Evolutionary conservation across 2,797 vertebrate genomes (phyloP), one percentile per base, ranked within the genome.

Genomic region (Emys orbicularis): DNA sequence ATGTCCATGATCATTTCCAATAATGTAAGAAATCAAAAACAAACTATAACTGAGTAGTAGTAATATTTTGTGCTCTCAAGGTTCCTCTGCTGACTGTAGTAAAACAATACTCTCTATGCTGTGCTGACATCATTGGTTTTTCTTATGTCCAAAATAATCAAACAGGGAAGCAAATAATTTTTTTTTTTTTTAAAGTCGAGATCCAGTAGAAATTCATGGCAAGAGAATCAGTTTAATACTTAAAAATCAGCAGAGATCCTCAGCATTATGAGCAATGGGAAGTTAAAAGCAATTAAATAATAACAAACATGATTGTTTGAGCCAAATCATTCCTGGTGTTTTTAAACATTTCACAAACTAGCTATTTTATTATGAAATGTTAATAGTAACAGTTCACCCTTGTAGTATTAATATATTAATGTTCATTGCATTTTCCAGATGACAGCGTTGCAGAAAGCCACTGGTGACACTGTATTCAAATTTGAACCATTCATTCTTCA

Each of bases 401-500:
- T 79, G 3, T 65, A 81, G 37, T 61, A 44, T n/a, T 56, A 79
- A 37, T 79, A 3, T 34, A 41, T 49, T 47, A 81, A 56, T 44
- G 3, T 57, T 37, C 85, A 74, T 1, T 92, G n/a, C 83, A 0
- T 95, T 88, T 97, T 96, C 50, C 97, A 99, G 99, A 81, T 98
- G 84, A 85, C 93, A 5, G 98, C 97, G 19, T 96, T 99, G 87
- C 94, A 96, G 88, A 97, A 97, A 41, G 96, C 98, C 3, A 96
- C 77, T 6, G 98, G 98, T 21, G 98, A 99, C 0, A 98, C 97
- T 1, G 97, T 99, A 76, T 95, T 99, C 90, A 99, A 99, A 97
- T 99, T 99, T 94, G 99, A 99, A 56, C 99, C 99, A 0, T 99
- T 99, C 83, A 97, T 99, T 52, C 99, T 99, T 81, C 99, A 99